Evolutionary conservation across 1,140 invertebrate species (phyloP), one percentile per base, ranked within the genome.

Genomic region (Wasmannia auropunctata): DNA sequence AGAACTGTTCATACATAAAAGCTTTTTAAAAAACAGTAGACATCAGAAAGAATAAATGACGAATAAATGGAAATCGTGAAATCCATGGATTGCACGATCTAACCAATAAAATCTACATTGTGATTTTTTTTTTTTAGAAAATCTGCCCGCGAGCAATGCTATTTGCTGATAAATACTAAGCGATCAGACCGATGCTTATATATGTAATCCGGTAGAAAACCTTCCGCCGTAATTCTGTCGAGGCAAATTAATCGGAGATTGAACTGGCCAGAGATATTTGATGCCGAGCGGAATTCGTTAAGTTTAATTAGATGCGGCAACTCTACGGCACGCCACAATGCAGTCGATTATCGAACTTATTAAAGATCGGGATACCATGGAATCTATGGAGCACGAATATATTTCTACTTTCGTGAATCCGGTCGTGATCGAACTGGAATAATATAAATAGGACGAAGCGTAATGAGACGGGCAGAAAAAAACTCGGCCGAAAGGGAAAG

Each of bases 361-460:
- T 77, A 85, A 63, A 85, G 60, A 85, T 77, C 72, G 31, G 37
- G 22, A 28, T 84, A 63, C 14, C 72, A 31, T 51, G 79, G n/a
- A 58, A 76, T 62, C 19, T 43, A 51, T 19, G 54, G 40, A 56
- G 43, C 11, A 37, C 69, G 37, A 84, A 84, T 76, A 83, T 69
- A 76, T 72, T 89, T 69, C 72, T 76, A 85, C 70, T 88, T 69
- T 76, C 54, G 60, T 70, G 37, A 76, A 83, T 65, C 34, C 37
- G 84, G 10, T 46, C 51, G 49, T 46, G 72, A 75, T 51, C 46
- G 74, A 77, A 34, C 67, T 58, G 74, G 69, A 88, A 86, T 77
- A 86, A 88, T 86, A 85, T 76, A 86, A 89, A 88, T 72, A 77
- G 60, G 43, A 62, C 51, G 60, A 69, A 72, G 65, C 46, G 37